Evolutionary conservation across 2,888 invertebrate species (phyloP).

Genomic region (Eupithecia pulchellata): DNA sequence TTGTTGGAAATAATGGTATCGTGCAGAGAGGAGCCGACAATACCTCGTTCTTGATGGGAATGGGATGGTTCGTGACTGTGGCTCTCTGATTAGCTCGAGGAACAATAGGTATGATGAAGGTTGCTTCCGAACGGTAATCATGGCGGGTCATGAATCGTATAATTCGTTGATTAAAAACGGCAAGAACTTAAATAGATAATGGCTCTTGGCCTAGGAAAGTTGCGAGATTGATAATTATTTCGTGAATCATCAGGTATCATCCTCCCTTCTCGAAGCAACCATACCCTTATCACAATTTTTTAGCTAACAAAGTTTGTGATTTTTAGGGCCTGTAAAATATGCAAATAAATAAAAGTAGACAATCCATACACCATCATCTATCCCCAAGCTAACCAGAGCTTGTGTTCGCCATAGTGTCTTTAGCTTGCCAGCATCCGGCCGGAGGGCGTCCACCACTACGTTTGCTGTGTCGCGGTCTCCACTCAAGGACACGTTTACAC

Average conservation of each 20-base stretch:
- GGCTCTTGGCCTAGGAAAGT: background rate
- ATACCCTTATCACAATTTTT: background rate
- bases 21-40: slow-evolving; percentile 37
- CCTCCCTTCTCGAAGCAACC: background rate
- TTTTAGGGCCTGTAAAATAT: too few relatives aligned
- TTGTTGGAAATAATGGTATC: slow-evolving; percentile 34
- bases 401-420: too few relatives aligned
- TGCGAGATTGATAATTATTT: background rate
- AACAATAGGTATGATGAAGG: slow-evolving; percentile 41
- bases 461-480: too few relatives aligned
- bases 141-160: slow-evolving; percentile 24
- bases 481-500: too few relatives aligned
- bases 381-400: too few relatives aligned
- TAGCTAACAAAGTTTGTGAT: too few relatives aligned
- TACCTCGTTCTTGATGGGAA: slow-evolving; percentile 35
- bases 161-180: slow-evolving; percentile 22
- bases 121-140: slow-evolving; percentile 36
- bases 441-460: too few relatives aligned
- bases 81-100: slow-evolving; percentile 25
- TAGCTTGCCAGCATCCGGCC: too few relatives aligned
- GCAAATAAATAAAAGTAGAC: too few relatives aligned
- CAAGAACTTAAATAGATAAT: slow-evolving; percentile 17
- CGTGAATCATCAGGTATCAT: background rate
- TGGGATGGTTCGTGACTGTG: slow-evolving; percentile 39
- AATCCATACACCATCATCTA: too few relatives aligned